These are phyloP conservation scores for Rhabdophis nuchalis DNA, from an alignment of 2,797 vertebrate genomes.

Conservation along the genomic window DNA sequence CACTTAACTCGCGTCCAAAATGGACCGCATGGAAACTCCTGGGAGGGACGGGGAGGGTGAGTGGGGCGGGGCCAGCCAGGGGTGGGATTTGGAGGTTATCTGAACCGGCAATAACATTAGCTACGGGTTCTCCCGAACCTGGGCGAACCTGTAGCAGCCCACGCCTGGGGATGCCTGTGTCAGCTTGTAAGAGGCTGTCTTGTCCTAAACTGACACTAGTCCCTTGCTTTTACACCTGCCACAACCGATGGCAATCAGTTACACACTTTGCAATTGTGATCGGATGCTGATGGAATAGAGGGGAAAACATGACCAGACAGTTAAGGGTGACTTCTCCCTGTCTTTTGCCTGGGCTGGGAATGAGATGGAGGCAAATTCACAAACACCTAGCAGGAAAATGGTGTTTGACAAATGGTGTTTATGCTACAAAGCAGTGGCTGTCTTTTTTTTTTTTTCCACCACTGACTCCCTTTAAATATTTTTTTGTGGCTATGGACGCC, in stretches of 20 bases:
- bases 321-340: neutral
- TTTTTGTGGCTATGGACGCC: neutral
- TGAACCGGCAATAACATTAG: no score
- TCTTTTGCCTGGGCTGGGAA: neutral
- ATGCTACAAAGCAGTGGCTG: neutral
- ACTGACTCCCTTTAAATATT: neutral
- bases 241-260: neutral
- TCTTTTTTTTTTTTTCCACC: no score
- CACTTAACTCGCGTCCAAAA: no score
- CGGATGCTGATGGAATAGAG: neutral
- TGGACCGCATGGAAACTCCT: no score
- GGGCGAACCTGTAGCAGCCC: no score
- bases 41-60: no score
- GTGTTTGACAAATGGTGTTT: neutral
- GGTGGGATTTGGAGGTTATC: no score
- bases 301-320: neutral
- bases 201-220: neutral
- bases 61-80: no score
- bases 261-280: neutral
- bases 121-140: no score
- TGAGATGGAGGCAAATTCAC: neutral
- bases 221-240: neutral
- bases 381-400: neutral
- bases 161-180: neutral
- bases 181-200: neutral